phyloP scores from a whole-genome alignment of 2,888 invertebrate genomes.

The Nasonovia ribisnigri region DNA sequence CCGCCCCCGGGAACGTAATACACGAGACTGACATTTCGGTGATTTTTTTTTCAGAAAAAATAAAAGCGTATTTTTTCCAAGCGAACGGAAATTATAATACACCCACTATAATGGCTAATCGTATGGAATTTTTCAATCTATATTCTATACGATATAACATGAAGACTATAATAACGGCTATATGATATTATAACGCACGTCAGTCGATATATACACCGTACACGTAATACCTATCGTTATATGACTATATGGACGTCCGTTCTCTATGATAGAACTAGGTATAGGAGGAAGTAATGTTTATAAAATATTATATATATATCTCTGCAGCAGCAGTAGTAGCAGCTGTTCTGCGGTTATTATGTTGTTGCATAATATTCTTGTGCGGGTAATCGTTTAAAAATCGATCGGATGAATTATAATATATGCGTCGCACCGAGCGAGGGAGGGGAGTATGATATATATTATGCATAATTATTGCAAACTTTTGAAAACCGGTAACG shows the following conservation, averaged over 20 bases:
- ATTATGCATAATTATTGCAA: background rate
- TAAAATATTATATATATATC: background rate
- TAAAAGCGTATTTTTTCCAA: background rate
- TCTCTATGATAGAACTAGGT: background rate
- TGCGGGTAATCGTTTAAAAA: background rate
- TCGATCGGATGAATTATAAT: conserved; percentile 11
- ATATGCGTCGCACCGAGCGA: background rate
- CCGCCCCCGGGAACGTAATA: background rate
- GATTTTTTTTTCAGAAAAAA: background rate
- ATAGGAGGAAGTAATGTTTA: background rate
- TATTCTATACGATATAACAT: background rate
- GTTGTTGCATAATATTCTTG: conserved; percentile 18
- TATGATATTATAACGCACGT: background rate
- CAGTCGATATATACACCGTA: background rate
- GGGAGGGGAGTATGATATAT: background rate
- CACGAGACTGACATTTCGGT: background rate
- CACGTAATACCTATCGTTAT: background rate
- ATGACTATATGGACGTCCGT: background rate
- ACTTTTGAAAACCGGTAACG: conserved; percentile 7
- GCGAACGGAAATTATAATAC: background rate
- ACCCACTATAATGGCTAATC: background rate
- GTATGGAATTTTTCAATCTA: background rate
- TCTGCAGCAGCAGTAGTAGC: background rate
- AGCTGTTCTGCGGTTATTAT: conserved; percentile 7
- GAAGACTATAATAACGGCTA: background rate